phyloP scores from a whole-genome alignment of 1,140 invertebrate genomes.

The Platorchestia sp. region DNA sequence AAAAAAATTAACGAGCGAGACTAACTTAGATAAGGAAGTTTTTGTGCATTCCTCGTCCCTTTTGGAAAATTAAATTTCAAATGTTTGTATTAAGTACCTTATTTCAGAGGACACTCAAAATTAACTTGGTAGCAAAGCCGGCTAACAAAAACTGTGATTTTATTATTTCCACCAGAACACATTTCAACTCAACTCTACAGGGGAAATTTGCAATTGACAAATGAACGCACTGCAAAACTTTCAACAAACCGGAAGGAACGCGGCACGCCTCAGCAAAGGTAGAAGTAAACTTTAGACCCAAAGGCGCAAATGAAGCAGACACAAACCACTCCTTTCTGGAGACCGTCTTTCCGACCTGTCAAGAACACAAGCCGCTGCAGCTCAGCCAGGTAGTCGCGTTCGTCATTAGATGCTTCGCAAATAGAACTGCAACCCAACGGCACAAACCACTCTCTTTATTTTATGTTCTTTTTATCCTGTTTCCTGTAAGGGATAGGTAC shows the following conservation, averaged over 20 bases:
- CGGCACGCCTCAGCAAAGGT: background rate
- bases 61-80: background rate
- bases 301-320: background rate
- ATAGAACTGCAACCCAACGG: background rate
- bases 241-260: background rate
- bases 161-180: background rate
- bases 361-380: background rate
- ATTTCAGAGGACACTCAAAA: background rate
- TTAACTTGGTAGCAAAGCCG: too few relatives aligned
- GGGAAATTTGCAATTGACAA: background rate
- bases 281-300: background rate
- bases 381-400: background rate
- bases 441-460: background rate
- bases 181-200: background rate
- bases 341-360: background rate
- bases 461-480: background rate
- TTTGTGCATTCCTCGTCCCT: background rate
- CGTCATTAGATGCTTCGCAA: background rate
- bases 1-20: background rate
- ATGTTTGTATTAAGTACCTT: background rate
- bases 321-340: background rate
- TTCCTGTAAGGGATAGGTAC: too few relatives aligned
- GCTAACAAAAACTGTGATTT: background rate
- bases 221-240: background rate
- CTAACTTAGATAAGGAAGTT: background rate